phyloP scores from a whole-genome alignment of 37 sponge, comb jelly and placozoan genomes.

The Hexactinellida sp. region DNA sequence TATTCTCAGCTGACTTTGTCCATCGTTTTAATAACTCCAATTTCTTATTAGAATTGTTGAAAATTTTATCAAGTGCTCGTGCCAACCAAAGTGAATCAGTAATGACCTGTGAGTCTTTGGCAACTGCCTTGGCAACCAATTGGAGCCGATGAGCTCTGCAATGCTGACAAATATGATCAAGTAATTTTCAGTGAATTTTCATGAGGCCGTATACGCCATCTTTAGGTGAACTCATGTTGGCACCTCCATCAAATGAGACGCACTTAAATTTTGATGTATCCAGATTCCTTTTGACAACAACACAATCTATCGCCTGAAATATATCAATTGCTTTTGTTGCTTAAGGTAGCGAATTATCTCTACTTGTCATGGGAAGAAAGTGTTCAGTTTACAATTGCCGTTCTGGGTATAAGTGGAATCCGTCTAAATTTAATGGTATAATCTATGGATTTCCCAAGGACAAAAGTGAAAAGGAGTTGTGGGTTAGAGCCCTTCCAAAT shows the following conservation, averaged over 20 bases:
- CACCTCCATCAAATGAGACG: background rate
- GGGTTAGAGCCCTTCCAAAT: background rate
- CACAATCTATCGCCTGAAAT: background rate
- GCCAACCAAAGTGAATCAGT: background rate
- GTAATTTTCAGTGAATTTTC: background rate
- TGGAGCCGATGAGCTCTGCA: background rate
- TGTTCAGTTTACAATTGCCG: no score
- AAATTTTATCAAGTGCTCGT: background rate
- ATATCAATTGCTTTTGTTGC: background rate
- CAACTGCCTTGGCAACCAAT: background rate
- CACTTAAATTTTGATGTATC: background rate
- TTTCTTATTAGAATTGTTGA: background rate
- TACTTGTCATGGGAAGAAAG: background rate
- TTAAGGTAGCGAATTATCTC: background rate
- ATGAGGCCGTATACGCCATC: background rate
- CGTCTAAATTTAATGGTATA: background rate
- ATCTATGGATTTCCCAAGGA: background rate
- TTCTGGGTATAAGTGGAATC: background rate
- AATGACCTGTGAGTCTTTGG: background rate
- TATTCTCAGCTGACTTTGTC: background rate
- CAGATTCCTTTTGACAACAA: background rate
- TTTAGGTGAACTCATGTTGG: background rate
- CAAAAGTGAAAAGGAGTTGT: background rate
- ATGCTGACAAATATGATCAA: background rate
- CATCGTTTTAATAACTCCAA: background rate